Evolutionary conservation across 1,140 invertebrate genomes (phyloP).

Genomic region (Bombus vancouverensis): DNA sequence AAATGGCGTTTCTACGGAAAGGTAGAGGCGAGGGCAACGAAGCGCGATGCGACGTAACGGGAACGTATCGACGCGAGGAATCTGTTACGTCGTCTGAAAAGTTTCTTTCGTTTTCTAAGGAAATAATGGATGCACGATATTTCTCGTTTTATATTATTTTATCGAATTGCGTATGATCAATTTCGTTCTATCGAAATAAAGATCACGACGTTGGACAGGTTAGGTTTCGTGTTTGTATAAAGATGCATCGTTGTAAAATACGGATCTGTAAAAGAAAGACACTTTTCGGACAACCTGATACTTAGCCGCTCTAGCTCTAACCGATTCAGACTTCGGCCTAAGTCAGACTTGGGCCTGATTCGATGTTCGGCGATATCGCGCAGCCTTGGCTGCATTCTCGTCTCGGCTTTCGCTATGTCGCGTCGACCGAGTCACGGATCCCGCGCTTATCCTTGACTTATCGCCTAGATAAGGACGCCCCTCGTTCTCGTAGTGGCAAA

Average conservation of each 20-base stretch:
- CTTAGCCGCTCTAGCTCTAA: constrained; percentile 58
- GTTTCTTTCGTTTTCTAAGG: no score
- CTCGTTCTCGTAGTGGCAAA: background rate
- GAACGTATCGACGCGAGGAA: constrained; percentile 78
- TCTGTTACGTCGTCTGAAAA: constrained; percentile 41
- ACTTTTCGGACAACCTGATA: no score
- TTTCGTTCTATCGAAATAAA: no score
- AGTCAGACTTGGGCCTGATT: constrained; percentile 49
- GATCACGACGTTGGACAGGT: no score
- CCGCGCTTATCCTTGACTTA: constrained; percentile 36
- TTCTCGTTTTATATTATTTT: no score
- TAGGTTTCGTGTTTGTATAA: no score
- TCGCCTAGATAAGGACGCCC: constrained; percentile 28
- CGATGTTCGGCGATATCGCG: constrained; percentile 38
- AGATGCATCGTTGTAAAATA: no score
- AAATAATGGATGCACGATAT: no score
- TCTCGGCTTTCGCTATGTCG: constrained; percentile 30
- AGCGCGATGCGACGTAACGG: constrained; percentile 69
- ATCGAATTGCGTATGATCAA: no score
- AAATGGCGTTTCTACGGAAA: constrained; percentile 62
- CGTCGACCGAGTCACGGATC: constrained; percentile 34
- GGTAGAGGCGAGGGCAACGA: constrained; percentile 40
- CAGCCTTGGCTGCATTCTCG: constrained; percentile 28
- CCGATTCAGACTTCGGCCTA: constrained; percentile 59
- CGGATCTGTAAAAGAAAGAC: no score